Evolutionary conservation across 2,888 invertebrate genomes (phyloP), one percentile per base, ranked within the genome.

Genomic region (Busseola fusca): DNA sequence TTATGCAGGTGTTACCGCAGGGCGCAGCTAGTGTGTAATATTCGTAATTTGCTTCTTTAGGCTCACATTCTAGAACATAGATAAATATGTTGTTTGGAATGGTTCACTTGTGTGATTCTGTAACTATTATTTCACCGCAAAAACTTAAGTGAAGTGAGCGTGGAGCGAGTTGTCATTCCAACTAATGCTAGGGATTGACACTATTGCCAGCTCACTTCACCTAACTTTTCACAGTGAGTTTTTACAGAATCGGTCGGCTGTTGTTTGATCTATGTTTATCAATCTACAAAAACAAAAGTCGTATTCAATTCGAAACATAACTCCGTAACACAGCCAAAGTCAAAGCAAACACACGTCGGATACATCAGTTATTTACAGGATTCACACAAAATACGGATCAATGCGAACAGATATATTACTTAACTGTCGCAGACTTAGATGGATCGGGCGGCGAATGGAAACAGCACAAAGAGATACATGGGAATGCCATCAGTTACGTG

Each of bases 371-470:
- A 70, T 72, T 65, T 59, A 27, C 57, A 59, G 62, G 12, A 80
- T 21, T 67, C 25, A 65, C 74, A 76, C 74, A 74, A 76, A 82
- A 80, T 64, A 68, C 72, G 42, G 40, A 77, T 74, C 82, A 74
- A 72, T 77, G 27, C 18, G 59, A 74, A 62, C 69, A 81, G 82
- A 84, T 84, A 82, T 85, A 78, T 86, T 81, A 86, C 86, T 86
- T 83, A 82, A 69, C 66, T 74, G 83, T 81, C 84, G 50, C 45
- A 48, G 87, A 86, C 82, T 82, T 85, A 85, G 87, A 85, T 85
- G 78, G 87, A 87, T 87, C 83, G 85, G 54, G 76, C 60, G 63
- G 48, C 64, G 80, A 77, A 75, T 81, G 77, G 77, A 63, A 63
- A 12, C 66, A 67, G 42, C 78, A 80, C 80, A 83, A 83, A 83